These are phyloP conservation scores for Phyto melanocephala DNA, from an alignment of 2,888 invertebrate genomes.

Conservation along the genomic window DNA sequence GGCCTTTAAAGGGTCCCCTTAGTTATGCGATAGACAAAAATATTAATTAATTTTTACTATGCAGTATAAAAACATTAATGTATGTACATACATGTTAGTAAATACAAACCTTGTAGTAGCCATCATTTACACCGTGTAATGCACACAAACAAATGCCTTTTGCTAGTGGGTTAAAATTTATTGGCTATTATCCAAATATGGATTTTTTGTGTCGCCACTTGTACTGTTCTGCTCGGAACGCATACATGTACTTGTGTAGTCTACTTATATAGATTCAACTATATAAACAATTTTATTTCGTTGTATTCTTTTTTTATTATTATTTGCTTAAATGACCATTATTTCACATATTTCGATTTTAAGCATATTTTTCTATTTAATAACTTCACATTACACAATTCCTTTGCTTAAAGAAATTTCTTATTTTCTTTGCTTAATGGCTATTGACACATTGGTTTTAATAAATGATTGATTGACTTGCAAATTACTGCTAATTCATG, in stretches of 20 bases:
- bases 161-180: conserved; percentile 40
- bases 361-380: background rate
- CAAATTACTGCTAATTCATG: conserved; percentile 12
- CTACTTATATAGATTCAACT: background rate
- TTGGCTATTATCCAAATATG: conserved; percentile 64
- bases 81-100: no score
- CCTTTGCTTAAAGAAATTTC: background rate
- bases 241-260: background rate
- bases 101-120: conserved; percentile 56
- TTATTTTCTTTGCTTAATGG: background rate
- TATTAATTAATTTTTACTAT: no score
- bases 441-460: background rate
- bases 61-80: no score
- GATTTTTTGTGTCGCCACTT: conserved; percentile 56
- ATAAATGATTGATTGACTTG: background rate
- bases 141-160: background rate
- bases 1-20: background rate
- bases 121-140: conserved; percentile 32
- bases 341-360: background rate
- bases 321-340: background rate
- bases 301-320: background rate
- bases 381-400: background rate
- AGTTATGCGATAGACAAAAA: no score
- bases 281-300: background rate
- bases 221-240: conserved; percentile 6